Conservation (phyloP, 2,888 invertebrate species). For the Corythucha ciliata region DNA sequence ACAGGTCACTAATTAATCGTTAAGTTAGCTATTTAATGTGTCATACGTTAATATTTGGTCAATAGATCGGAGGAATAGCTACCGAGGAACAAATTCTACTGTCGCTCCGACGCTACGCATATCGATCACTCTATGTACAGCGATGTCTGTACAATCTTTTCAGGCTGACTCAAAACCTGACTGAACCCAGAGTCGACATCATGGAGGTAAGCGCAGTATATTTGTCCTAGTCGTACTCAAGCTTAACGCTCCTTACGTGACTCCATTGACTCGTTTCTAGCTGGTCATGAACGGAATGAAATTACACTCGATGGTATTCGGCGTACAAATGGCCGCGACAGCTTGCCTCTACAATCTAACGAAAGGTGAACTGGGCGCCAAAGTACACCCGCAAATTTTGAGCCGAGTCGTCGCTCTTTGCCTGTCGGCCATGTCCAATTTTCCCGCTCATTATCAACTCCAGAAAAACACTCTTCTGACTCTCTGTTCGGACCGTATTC, state of each 20-base stretch:
- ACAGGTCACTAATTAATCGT: conserved; percentile 39
- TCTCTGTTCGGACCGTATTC: conserved; percentile 62
- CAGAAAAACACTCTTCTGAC: conserved; percentile 65
- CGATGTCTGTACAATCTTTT: conserved; percentile 57
- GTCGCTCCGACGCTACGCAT: conserved; percentile 49
- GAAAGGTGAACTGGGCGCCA: conserved; percentile 52
- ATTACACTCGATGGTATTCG: conserved; percentile 48
- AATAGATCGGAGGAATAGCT: conserved; percentile 49
- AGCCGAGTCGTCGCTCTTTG: conserved; percentile 54
- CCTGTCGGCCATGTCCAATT: conserved; percentile 54
- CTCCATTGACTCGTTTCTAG: conserved; percentile 27
- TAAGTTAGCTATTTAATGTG: neutral
- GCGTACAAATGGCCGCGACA: conserved; percentile 64
- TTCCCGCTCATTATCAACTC: conserved; percentile 42
- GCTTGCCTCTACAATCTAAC: conserved; percentile 66
- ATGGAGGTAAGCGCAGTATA: conserved; percentile 45
- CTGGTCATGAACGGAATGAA: conserved; percentile 42
- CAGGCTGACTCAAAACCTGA: conserved; percentile 45
- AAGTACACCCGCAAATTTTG: conserved; percentile 54
- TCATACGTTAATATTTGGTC: neutral
- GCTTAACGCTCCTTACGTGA: neutral
- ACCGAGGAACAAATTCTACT: conserved; percentile 50
- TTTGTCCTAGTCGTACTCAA: neutral
- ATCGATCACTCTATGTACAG: conserved; percentile 53
- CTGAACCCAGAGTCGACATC: conserved; percentile 51